These are phyloP conservation scores for Hydrocynus forskahlii DNA, from an alignment of 2,797 vertebrate species.

Conservation along the genomic window DNA sequence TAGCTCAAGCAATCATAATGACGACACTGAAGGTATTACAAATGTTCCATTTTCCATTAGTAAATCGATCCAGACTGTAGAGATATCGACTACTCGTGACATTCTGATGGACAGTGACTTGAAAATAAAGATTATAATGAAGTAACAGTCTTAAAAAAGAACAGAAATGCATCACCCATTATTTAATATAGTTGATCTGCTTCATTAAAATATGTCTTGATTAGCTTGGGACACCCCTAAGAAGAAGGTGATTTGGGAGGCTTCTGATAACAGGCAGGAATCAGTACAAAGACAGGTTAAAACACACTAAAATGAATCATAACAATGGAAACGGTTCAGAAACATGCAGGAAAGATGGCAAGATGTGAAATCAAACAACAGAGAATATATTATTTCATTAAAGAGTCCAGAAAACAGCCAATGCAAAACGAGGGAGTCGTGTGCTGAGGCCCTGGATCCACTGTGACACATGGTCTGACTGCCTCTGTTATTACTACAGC, in stretches of 20 bases:
- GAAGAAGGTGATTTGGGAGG: no score
- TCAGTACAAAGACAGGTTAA: neutral
- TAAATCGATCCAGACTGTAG: neutral
- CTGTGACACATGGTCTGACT: neutral
- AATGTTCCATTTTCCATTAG: no score
- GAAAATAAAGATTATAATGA: no score
- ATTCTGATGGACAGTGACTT: no score
- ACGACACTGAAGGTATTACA: no score
- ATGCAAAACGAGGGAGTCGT: neutral
- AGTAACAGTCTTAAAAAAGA: no score
- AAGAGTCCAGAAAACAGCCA: neutral
- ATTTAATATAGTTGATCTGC: neutral
- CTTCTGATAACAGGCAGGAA: neutral
- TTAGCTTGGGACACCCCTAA: no score
- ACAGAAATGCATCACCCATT: no score
- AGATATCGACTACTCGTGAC: neutral
- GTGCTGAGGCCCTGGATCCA: neutral
- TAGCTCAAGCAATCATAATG: no score
- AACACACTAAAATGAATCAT: neutral
- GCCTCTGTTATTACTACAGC: neutral
- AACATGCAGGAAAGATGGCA: neutral
- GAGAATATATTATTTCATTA: neutral
- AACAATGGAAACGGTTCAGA: neutral
- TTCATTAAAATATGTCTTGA: neutral
- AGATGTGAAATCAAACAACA: no score